Base-by-base conservation (phyloP, 2,113 vertebrate species). In the Pangasianodon gigas region DNA sequence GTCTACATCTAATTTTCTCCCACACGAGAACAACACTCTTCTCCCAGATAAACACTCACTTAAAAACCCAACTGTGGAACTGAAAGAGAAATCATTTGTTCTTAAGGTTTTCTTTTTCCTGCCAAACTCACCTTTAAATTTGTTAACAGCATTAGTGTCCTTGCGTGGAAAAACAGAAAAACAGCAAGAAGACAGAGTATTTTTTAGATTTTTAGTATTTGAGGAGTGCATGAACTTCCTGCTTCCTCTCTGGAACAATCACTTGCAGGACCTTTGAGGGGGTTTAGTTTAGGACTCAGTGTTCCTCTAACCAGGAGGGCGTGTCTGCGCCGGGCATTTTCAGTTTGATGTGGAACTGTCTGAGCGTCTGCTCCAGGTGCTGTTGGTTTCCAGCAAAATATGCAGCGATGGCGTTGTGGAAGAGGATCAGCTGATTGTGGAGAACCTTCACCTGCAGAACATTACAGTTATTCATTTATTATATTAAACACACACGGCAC, bases 271-370 rank as follows among this genome's bases (percentile, higher is more conserved):
- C 44, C 0, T 37, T 13, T 14, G 46, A 8, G 51, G 86, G 88
- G 84, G 71, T n/a, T 32, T 26, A 77, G 16, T 84, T 16, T 29
- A 93, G 21, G 21, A 60, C 56, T 96, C 97, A 98, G 95, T 97
- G 97, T 94, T 99, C 97, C 95, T 99, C 98, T 82, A 99, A 96
- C 98, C 98, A 99, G 74, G 98, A 99, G 0, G 98, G 97, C 89
- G 94, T 95, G 89, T 99, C 97, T 84, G 95, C 96, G 88, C 98
- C 98, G n/a, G 98, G 98, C 92, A 96, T 96, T 97, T 99, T 99
- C 97, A 99, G 97, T 95, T 99, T 99, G 97, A 99, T 97, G 93
- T 99, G 98, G 95, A 99, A 99, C 95, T 98, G 97, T 96, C 98
- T 98, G 92, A 99, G 97, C 77, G 98, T 99, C 96, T 98, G 96